These are phyloP conservation scores for Pollenia angustigena DNA, from an alignment of 2,888 invertebrate genomes.

Conservation along the genomic window DNA sequence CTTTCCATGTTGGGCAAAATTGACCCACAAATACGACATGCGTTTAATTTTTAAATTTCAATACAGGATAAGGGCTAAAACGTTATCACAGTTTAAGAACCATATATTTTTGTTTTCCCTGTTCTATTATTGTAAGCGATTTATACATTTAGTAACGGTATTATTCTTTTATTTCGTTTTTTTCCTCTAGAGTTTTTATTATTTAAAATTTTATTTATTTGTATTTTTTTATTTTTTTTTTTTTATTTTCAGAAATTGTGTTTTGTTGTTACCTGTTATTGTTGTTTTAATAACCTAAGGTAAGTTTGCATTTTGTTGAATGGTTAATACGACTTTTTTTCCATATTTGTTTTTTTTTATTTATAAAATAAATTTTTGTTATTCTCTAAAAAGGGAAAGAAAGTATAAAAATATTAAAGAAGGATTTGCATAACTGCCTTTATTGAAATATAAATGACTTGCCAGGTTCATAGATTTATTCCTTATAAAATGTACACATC, in stretches of 20 bases:
- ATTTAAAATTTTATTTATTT: conserved; percentile 46
- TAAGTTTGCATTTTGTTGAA: conserved; percentile 59
- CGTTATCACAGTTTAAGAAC: not conserved
- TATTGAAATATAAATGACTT: conserved; percentile 79
- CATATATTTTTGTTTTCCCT: conserved; percentile 3
- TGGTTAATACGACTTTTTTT: conserved; percentile 64
- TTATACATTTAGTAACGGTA: conserved; percentile 67
- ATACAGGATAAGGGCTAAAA: not conserved
- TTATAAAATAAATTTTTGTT: conserved; percentile 42
- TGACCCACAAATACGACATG: too few relatives aligned
- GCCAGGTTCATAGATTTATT: conserved; percentile 66
- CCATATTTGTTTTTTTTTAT: conserved; percentile 64
- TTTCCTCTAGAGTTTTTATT: conserved; percentile 35
- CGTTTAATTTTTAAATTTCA: too few relatives aligned
- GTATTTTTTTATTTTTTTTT: conserved; percentile 22
- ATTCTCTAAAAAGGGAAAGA: conserved; percentile 5
- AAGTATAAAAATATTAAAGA: conserved; percentile 2
- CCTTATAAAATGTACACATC: conserved; percentile 12
- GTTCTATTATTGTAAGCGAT: conserved; percentile 32
- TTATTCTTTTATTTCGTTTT: conserved; percentile 58
- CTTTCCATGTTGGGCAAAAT: too few relatives aligned
- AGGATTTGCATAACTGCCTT: conserved; percentile 79
- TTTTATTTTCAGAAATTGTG: conserved; percentile 47
- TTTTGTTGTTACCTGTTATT: conserved; percentile 39
- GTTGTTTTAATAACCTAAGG: conserved; percentile 64